Percentiles rank a stretch among this genome's conserved stretches.
Evolutionary conservation across 1,140 invertebrate species (phyloP).

Genomic region (Caenorhabditis elegans): DNA sequence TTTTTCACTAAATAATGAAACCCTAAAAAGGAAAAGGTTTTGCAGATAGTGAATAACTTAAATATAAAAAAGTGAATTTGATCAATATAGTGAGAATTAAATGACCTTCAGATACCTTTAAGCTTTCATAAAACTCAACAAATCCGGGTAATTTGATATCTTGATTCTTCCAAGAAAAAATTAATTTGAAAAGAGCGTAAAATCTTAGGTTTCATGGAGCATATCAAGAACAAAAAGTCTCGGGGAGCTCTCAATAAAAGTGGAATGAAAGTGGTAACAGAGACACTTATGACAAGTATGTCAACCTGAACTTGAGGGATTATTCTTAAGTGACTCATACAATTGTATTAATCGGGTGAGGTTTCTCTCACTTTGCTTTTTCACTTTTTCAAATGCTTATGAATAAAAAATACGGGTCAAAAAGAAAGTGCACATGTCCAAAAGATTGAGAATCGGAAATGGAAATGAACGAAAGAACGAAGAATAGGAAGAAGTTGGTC

Average conservation of each 20-base stretch:
- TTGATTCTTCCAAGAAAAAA: too few relatives aligned
- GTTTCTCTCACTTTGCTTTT: too few relatives aligned
- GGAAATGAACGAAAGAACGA: neutral
- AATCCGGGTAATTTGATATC: too few relatives aligned
- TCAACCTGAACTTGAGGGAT: neutral
- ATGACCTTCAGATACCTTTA: too few relatives aligned
- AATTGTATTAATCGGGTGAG: neutral
- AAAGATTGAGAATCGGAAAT: too few relatives aligned
- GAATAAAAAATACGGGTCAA: neutral
- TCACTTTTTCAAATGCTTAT: neutral
- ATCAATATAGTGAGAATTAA: too few relatives aligned
- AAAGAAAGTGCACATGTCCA: neutral
- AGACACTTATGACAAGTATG: conserved; percentile 1
- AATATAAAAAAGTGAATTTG: too few relatives aligned
- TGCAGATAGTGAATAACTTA: too few relatives aligned
- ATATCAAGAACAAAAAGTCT: conserved; percentile 22
- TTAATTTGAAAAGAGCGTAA: too few relatives aligned
- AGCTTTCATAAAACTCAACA: neutral
- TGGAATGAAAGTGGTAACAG: neutral
- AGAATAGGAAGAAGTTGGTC: neutral
- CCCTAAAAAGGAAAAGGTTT: too few relatives aligned
- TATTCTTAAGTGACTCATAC: neutral
- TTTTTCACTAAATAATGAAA: too few relatives aligned
- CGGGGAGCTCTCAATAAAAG: neutral
- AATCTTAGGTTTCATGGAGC: neutral